Conservation (phyloP, 2,113 vertebrate species). For the Crotalus tigris region DNA sequence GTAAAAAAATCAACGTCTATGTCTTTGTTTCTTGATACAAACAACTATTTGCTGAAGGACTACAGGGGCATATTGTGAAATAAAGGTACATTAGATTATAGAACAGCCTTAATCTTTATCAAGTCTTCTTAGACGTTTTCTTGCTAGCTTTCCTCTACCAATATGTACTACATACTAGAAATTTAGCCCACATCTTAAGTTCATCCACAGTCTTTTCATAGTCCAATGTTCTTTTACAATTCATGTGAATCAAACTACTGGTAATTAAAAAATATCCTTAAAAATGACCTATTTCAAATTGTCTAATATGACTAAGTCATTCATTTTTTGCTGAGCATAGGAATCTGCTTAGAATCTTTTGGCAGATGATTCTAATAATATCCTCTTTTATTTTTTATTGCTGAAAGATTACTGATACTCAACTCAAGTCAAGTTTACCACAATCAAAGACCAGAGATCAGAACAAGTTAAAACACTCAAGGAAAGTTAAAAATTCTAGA, state of each 20-base stretch:
- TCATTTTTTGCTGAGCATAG: background rate
- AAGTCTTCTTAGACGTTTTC: background rate
- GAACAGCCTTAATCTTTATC: background rate
- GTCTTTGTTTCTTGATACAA: background rate
- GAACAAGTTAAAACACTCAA: no score
- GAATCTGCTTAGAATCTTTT: background rate
- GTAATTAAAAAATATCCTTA: background rate
- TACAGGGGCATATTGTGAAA: background rate
- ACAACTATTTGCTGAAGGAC: background rate
- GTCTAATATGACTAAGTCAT: background rate
- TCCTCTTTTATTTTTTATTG: background rate
- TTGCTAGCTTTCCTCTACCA: background rate
- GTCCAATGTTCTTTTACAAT: background rate
- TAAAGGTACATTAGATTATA: background rate
- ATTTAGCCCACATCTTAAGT: background rate
- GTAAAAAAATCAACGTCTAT: background rate
- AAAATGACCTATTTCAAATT: background rate
- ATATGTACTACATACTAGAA: background rate
- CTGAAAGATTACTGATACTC: background rate
- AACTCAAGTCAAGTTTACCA: background rate
- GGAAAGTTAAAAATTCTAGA: no score
- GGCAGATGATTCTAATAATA: background rate
- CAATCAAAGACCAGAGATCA: no score
- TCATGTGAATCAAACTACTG: background rate
- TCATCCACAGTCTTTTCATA: background rate